Evolutionary conservation across 1,140 invertebrate species (phyloP), one percentile per base, ranked within the genome.

Genomic region (Neodiprion fabricii): DNA sequence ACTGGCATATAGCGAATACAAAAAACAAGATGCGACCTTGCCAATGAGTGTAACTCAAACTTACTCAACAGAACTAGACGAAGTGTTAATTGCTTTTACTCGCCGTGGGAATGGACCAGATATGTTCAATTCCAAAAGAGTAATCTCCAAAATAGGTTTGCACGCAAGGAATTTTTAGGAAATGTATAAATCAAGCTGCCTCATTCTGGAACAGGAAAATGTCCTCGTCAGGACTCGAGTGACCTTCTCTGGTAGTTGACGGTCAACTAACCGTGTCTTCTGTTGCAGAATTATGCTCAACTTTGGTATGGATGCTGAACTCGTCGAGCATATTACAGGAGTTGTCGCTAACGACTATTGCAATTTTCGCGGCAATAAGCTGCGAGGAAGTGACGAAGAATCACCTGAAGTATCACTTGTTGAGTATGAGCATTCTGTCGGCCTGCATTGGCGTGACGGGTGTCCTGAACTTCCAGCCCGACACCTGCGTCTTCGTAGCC

Each of bases 341-440:
- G 14, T 80, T 89, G n/a, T 89, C 89, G 3, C 76, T 91, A 9
- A 85, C 90, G 1, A 89, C 91, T 14, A 85, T 92, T 72, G 87
- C 89, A 1, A 82, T 90, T 14, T 90, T 84, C 85, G 88, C 88
- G 73, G 89, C 75, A 82, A 89, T 85, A 77, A 85, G 76, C 85
- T 88, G 80, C 74, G 86, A 71, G 73, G 88, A 86, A 1, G 81
- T 81, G 1, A 86, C 90, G 7, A 86, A 89, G 61, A 90, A 89
- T 53, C 91, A 91, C 48, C 83, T 91, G 9, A 87, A 89, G 71
- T 91, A 91, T 76, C 91, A 91, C 75, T 74, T 92, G 67, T 87
- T 86, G 12, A 90, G 89, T 10, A 77, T 91, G 21, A 89, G 87
- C 14, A 84, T 90, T 10, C 85, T 91, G 11, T 87, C 88, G 49